Base-by-base conservation (phyloP, 2,888 invertebrate species). In the Drosophila pullipes region DNA sequence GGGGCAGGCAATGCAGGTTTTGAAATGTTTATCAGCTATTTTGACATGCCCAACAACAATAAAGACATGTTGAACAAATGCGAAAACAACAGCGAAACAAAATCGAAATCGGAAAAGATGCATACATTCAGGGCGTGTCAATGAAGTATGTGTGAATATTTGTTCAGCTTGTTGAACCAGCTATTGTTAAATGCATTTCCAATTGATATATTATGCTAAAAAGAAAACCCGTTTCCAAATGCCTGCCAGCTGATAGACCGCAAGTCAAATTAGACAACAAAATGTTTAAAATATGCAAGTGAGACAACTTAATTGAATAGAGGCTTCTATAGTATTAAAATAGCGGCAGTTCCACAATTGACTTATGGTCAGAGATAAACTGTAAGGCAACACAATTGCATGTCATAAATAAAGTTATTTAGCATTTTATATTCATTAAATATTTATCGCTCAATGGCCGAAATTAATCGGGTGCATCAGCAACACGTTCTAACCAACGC, bases 371-470 rank as follows among this genome's bases (percentile, higher is more conserved):
- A 25, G 31, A 55, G 37, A 44, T 54, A 50, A 62, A 69, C 44
- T 60, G 54, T 25, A 52, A 18, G 13, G 47, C 18, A 59, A 58
- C 52, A 61, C 50, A 55, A 53, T 72, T 72, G 68, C 53, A 35
- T 53, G 72, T 58, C 60, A 75, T 76, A 81, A 76, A 74, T 83
- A 68, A 62, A 69, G 44, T 47, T 61, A 73, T 74, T 80, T 66
- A 69, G 60, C 81, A 73, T 77, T 78, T 81, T 60, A 58, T 66
- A 57, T 62, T 73, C 75, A 82, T 81, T 76, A 80, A 83, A 78
- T 82, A 75, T 78, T 76, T 81, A 85, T 76, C 78, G 83, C 83
- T 74, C 83, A 76, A 85, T 82, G 63, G 31, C 31, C 53, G 49
- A 71, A 61, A 60, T 73, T 49, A 73, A 71, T 76, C 74, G 52